Conservation (phyloP, 2,113 vertebrate genomes). For the Poeciliopsis prolifica region DNA sequence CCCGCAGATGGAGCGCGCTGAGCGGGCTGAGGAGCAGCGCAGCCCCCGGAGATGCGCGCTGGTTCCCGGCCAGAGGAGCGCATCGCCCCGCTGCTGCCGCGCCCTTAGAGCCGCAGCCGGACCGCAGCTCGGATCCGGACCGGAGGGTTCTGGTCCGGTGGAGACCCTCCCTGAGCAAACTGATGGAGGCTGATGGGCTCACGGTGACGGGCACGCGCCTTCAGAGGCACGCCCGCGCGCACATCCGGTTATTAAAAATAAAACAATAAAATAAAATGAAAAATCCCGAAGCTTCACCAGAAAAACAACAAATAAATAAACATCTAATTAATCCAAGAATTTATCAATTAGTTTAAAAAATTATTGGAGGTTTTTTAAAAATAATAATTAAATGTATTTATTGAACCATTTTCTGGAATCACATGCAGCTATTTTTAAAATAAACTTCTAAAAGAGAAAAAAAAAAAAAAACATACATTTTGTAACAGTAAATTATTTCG, state of each 20-base stretch:
- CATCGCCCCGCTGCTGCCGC: constrained; percentile 39
- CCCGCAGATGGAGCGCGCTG: constrained; percentile 51
- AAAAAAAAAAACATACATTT: too few relatives aligned
- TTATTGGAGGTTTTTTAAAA: background rate
- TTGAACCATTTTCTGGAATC: too few relatives aligned
- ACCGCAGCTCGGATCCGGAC: background rate
- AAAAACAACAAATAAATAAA: too few relatives aligned
- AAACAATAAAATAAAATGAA: background rate
- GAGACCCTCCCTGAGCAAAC: constrained; percentile 42
- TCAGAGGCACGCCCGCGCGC: background rate
- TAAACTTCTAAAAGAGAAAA: too few relatives aligned
- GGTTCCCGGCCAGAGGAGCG: constrained; percentile 42
- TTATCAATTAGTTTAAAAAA: too few relatives aligned
- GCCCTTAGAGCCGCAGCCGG: background rate
- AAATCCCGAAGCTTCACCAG: background rate
- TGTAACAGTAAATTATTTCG: too few relatives aligned
- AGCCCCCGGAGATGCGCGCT: constrained; percentile 43
- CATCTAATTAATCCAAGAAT: too few relatives aligned
- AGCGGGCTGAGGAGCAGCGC: constrained; percentile 49
- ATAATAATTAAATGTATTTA: too few relatives aligned
- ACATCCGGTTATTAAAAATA: constrained; percentile 1
- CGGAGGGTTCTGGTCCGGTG: background rate
- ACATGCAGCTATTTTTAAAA: too few relatives aligned
- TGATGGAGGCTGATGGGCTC: constrained; percentile 26
- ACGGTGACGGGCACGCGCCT: constrained; percentile 9